These are phyloP conservation scores for Corynorhinus townsendii DNA, from an alignment of 2,113 vertebrate genomes.

Conservation along the genomic window DNA sequence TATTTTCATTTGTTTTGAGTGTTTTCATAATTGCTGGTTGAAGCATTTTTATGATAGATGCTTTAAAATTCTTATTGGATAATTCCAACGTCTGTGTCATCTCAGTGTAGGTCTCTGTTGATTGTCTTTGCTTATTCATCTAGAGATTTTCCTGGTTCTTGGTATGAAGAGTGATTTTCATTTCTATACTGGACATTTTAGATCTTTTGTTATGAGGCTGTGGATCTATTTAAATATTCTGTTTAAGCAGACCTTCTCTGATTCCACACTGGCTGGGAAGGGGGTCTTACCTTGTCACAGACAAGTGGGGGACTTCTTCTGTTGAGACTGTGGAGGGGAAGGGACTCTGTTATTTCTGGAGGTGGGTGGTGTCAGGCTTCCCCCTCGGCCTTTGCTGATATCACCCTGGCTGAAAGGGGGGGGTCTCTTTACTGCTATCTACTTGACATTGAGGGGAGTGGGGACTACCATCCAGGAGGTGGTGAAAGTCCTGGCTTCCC, in stretches of 20 bases:
- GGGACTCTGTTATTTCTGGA: neutral
- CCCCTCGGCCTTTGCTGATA: neutral
- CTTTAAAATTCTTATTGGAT: constrained; percentile 41
- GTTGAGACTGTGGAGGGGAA: neutral
- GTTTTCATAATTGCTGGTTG: neutral
- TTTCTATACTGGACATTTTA: constrained; percentile 21
- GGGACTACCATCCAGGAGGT: neutral
- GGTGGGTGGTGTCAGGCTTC: neutral
- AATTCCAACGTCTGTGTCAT: constrained; percentile 38
- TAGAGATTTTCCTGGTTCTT: constrained; percentile 47
- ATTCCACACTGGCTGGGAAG: neutral
- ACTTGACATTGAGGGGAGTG: neutral
- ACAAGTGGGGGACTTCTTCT: neutral
- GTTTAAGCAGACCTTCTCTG: neutral
- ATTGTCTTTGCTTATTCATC: constrained; percentile 41
- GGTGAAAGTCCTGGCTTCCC: neutral
- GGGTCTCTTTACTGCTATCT: neutral
- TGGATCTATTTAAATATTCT: constrained; percentile 26
- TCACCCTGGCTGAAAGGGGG: neutral
- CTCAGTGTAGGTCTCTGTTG: neutral
- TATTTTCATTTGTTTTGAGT: constrained; percentile 15
- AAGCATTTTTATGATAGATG: constrained; percentile 20
- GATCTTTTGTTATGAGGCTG: neutral
- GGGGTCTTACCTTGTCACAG: neutral
- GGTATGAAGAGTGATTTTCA: constrained; percentile 4